phyloP scores from a whole-genome alignment of 1,140 invertebrate species.

The Drosophila truncata region DNA sequence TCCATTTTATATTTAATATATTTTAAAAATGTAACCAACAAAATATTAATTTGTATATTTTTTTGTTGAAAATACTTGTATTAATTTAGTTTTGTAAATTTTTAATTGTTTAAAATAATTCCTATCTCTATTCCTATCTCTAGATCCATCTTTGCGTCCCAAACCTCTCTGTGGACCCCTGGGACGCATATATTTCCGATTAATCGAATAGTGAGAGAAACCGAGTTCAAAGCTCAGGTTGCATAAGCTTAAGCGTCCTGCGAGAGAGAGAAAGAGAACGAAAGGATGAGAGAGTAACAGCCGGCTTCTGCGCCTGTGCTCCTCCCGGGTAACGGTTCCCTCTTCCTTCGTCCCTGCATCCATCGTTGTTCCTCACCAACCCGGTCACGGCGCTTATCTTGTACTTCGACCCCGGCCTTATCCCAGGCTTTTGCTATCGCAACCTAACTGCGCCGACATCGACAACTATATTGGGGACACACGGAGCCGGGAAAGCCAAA shows the following conservation, averaged over 20 bases:
- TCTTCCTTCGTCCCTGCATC: background rate
- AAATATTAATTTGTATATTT: background rate
- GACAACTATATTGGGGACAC: constrained; percentile 1
- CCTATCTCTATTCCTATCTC: background rate
- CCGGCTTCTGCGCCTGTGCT: constrained; percentile 15
- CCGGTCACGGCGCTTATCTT: constrained; percentile 30
- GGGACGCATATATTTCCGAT: background rate
- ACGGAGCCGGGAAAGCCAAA: background rate
- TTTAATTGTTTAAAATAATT: background rate
- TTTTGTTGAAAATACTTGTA: background rate
- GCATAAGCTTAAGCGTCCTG: constrained; percentile 9
- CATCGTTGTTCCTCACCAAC: background rate
- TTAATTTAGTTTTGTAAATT: background rate
- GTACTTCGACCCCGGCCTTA: constrained; percentile 46
- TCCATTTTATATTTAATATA: background rate
- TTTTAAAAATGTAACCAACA: background rate
- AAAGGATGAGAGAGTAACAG: background rate
- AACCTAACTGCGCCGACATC: constrained; percentile 48
- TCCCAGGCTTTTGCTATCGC: constrained; percentile 58
- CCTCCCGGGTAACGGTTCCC: background rate
- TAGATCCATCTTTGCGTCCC: background rate
- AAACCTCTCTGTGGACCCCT: background rate
- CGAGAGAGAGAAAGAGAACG: background rate
- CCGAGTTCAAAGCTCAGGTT: constrained; percentile 6
- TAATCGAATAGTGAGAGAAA: background rate